Percentiles rank a stretch among this genome's conserved stretches.
These are phyloP conservation scores for Semibalanus balanoides DNA, from an alignment of 1,140 invertebrate genomes.

Conservation along the genomic window DNA sequence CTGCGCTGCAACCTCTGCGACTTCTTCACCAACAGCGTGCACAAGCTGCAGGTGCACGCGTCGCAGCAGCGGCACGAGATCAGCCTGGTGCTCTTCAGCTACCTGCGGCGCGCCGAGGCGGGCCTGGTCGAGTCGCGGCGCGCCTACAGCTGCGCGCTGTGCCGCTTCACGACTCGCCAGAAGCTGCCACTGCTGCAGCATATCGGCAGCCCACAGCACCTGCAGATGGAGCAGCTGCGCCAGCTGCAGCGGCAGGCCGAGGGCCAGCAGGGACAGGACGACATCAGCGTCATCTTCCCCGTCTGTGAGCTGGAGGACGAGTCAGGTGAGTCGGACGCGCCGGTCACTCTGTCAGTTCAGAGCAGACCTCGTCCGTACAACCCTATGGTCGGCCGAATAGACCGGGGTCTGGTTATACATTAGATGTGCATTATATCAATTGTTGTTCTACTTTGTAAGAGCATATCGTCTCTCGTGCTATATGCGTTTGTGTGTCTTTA, in stretches of 20 bases:
- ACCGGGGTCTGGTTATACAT: too few species aligned
- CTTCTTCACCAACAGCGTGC: conserved; percentile 91
- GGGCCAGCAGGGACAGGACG: conserved; percentile 29
- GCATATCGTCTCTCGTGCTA: too few species aligned
- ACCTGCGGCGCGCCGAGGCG: conserved; percentile 41
- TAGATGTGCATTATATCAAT: too few species aligned
- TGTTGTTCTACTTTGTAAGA: too few species aligned
- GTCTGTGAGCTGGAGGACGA: not conserved
- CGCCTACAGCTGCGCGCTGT: conserved; percentile 68
- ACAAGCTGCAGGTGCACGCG: conserved; percentile 84
- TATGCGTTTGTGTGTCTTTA: too few species aligned
- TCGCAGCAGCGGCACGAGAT: conserved; percentile 76
- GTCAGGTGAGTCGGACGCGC: conserved; percentile 4
- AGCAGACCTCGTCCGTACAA: too few species aligned
- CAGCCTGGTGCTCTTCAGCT: conserved; percentile 64
- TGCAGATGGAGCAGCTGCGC: conserved; percentile 84
- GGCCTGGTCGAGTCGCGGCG: conserved; percentile 27
- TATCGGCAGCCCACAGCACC: conserved; percentile 67
- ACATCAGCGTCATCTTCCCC: conserved; percentile 15
- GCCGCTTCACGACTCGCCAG: conserved; percentile 63
- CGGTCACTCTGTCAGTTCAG: conserved; percentile 41
- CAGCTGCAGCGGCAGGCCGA: conserved; percentile 60
- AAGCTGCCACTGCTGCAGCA: conserved; percentile 77
- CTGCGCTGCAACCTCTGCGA: conserved; percentile 91
- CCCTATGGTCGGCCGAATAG: too few species aligned